Percentiles rank a stretch among this genome's conserved stretches.
Evolutionary conservation across 2,888 invertebrate species (phyloP).

Genomic region (Platerodrilus igneus): DNA sequence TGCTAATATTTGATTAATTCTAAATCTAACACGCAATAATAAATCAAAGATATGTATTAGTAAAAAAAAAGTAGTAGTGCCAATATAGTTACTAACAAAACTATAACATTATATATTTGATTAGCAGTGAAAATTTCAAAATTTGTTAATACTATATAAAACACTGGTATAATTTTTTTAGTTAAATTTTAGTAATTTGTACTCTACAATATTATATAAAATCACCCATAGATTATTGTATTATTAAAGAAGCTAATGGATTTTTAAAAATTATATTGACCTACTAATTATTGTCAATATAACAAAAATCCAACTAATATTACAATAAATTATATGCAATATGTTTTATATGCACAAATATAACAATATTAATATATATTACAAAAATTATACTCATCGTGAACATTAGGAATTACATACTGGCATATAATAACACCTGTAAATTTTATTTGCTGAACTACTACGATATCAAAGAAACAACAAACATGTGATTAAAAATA

Average conservation of each 20-base stretch:
- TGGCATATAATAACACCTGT: no score
- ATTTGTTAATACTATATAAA: slow-evolving; percentile 25
- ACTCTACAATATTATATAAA: slow-evolving; percentile 33
- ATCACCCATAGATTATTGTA: slow-evolving; percentile 30
- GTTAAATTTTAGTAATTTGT: slow-evolving; percentile 33
- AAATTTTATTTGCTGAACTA: no score
- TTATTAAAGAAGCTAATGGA: slow-evolving; percentile 25
- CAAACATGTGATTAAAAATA: no score
- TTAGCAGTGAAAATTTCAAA: not conserved
- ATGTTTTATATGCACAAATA: no score
- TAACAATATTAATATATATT: no score
- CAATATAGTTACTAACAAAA: slow-evolving; percentile 7
- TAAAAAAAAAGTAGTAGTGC: slow-evolving; percentile 14
- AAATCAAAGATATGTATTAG: slow-evolving; percentile 1
- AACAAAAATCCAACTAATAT: no score
- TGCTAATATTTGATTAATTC: slow-evolving; percentile 38
- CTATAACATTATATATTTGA: slow-evolving; percentile 4
- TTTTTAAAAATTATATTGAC: slow-evolving; percentile 14
- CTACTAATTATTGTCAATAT: no score
- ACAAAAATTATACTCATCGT: no score
- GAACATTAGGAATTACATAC: no score
- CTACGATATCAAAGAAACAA: no score
- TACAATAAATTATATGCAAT: no score
- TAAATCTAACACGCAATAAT: slow-evolving; percentile 8
- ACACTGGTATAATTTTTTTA: no score